Conservation (phyloP, 2,888 invertebrate genomes). For the Meliscaeva auricollis region DNA sequence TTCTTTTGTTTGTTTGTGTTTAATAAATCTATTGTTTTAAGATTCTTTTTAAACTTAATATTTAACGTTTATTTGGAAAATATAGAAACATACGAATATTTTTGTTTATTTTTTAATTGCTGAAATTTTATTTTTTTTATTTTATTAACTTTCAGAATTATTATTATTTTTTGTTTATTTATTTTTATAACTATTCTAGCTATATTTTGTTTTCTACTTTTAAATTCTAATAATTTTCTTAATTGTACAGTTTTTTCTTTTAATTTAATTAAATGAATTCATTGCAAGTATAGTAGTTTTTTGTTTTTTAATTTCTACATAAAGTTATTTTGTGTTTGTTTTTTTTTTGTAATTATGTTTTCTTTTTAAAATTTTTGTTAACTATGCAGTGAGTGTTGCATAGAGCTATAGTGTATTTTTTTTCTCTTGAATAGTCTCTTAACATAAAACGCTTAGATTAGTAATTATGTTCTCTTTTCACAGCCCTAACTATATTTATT, state of each 20-base stretch:
- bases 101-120: constrained; percentile 26
- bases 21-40: constrained; percentile 48
- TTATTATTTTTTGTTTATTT: constrained; percentile 19
- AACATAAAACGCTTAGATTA: constrained; percentile 74
- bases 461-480: constrained; percentile 76
- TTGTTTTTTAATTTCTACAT: constrained; percentile 27
- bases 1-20: constrained; percentile 11
- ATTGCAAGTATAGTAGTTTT: constrained; percentile 34
- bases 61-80: constrained; percentile 67
- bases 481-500: constrained; percentile 71
- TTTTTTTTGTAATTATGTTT: too few species aligned
- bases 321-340: constrained; percentile 27
- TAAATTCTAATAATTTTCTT: constrained; percentile 53
- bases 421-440: constrained; percentile 71
- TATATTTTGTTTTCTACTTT: constrained; percentile 40
- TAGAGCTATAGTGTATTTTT: constrained; percentile 41
- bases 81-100: constrained; percentile 73
- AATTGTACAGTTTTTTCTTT: constrained; percentile 31
- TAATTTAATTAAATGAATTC: constrained; percentile 31
- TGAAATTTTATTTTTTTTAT: constrained; percentile 29
- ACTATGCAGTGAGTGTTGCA: constrained; percentile 62
- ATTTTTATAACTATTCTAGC: constrained; percentile 62
- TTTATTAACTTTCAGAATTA: constrained; percentile 33
- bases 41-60: constrained; percentile 57
- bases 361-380: constrained; percentile 6